phyloP scores from a whole-genome alignment of 2,888 invertebrate genomes.

The Agelastica alni region DNA sequence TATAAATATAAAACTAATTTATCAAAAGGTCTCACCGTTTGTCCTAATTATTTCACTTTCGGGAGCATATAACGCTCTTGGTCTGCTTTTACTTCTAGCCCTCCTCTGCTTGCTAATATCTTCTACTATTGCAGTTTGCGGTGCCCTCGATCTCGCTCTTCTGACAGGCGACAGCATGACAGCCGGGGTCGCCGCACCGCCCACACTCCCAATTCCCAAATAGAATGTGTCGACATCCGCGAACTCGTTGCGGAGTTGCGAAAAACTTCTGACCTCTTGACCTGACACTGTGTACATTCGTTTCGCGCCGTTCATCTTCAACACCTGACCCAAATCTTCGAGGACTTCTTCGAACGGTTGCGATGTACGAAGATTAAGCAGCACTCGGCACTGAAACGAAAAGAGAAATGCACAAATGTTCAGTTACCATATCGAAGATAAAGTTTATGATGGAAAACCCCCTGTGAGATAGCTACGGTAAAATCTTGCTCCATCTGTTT shows the following conservation, averaged over 20 bases:
- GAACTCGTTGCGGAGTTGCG: slow-evolving; percentile 90
- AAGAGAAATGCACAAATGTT: too few species aligned
- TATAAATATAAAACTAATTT: too few species aligned
- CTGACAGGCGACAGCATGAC: slow-evolving; percentile 68
- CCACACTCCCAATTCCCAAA: slow-evolving; percentile 65
- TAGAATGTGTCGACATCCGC: slow-evolving; percentile 91
- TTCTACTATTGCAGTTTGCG: slow-evolving; percentile 60
- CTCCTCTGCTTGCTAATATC: slow-evolving; percentile 63
- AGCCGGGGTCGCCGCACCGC: slow-evolving; percentile 41
- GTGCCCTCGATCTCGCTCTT: slow-evolving; percentile 68
- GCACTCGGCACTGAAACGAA: slow-evolving; percentile 76
- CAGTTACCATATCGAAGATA: too few species aligned
- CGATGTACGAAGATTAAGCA: slow-evolving; percentile 87
- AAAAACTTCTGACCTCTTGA: slow-evolving; percentile 93
- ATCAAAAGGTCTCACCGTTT: slow-evolving; percentile 72
- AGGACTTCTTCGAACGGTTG: slow-evolving; percentile 95
- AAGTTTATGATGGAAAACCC: too few species aligned
- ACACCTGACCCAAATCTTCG: slow-evolving; percentile 88
- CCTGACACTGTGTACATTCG: slow-evolving; percentile 90
- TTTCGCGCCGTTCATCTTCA: slow-evolving; percentile 89
- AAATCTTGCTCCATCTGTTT: too few species aligned
- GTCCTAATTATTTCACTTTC: slow-evolving; percentile 81
- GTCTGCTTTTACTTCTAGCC: slow-evolving; percentile 83
- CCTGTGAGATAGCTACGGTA: too few species aligned
- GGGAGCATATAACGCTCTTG: slow-evolving; percentile 80